Evolutionary conservation across 2,888 invertebrate genomes (phyloP).

Genomic region (Heliothis peltigera): DNA sequence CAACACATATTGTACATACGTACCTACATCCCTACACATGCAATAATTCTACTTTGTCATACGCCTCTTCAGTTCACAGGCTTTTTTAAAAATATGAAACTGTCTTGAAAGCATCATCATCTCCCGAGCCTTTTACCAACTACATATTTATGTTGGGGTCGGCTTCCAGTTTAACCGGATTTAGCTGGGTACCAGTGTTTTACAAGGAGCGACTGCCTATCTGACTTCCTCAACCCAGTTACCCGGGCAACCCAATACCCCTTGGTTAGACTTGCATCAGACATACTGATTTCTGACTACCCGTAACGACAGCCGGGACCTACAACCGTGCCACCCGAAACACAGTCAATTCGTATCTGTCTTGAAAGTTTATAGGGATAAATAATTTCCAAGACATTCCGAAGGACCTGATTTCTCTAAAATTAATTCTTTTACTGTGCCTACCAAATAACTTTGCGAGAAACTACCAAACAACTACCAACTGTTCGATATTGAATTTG

Average conservation of each 20-base stretch:
- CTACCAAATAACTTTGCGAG: slow-evolving; percentile 1
- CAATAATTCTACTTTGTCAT: background rate
- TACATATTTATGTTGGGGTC: too few relatives aligned
- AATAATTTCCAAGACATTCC: background rate
- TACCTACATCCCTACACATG: background rate
- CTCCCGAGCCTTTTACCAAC: too few relatives aligned
- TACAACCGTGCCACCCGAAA: too few relatives aligned
- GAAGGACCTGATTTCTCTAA: background rate
- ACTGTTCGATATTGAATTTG: slow-evolving; percentile 5
- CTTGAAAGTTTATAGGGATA: background rate
- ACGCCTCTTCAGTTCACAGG: background rate
- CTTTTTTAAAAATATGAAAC: background rate
- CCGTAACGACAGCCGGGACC: too few relatives aligned
- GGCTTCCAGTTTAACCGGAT: too few relatives aligned
- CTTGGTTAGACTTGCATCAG: too few relatives aligned
- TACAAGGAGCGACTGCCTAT: too few relatives aligned
- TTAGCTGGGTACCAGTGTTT: too few relatives aligned
- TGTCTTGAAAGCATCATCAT: too few relatives aligned
- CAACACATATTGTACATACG: background rate
- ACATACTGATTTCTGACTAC: too few relatives aligned
- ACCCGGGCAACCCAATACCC: too few relatives aligned
- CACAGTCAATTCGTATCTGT: background rate
- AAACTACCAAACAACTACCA: background rate
- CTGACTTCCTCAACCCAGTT: too few relatives aligned
- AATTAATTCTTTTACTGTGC: background rate